A percentile compares a stretch with the other conserved stretches of the same genome.
Evolutionary conservation across 2,888 invertebrate genomes (phyloP).

Genomic region (Cabera pusaria): DNA sequence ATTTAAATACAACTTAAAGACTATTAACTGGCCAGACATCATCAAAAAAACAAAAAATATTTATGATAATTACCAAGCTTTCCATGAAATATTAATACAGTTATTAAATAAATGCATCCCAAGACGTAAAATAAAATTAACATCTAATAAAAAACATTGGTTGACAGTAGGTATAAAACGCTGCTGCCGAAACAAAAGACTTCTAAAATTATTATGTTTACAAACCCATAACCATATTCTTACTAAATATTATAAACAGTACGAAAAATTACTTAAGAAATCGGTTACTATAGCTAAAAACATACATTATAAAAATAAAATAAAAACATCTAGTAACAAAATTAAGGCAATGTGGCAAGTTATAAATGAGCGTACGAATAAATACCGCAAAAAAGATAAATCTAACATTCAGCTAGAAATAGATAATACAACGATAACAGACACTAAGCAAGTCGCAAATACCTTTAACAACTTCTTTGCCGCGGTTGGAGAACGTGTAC

Average conservation of each 20-base stretch:
- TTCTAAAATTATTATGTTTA: constrained; percentile 4
- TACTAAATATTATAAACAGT: background rate
- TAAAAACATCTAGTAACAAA: constrained; percentile 1
- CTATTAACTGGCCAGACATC: background rate
- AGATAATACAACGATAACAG: background rate
- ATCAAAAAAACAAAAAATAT: background rate
- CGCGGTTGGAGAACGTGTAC: background rate
- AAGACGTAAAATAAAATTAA: constrained; percentile 2
- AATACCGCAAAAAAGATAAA: background rate
- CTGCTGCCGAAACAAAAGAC: constrained; percentile 6
- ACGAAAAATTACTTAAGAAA: background rate
- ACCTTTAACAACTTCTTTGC: background rate
- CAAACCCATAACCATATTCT: background rate
- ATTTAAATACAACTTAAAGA: background rate
- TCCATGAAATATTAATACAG: background rate
- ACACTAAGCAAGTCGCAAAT: background rate
- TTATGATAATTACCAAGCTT: constrained; percentile 1
- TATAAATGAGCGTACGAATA: constrained; percentile 1
- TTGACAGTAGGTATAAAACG: constrained; percentile 5
- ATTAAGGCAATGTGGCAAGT: background rate
- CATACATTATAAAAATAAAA: background rate
- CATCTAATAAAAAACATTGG: constrained; percentile 9
- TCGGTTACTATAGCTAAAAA: background rate
- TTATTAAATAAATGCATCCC: background rate
- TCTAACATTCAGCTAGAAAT: constrained; percentile 1